Evolutionary conservation across 2,888 invertebrate genomes (phyloP), one percentile per base, ranked within the genome.

Genomic region (Chironomus tentans): DNA sequence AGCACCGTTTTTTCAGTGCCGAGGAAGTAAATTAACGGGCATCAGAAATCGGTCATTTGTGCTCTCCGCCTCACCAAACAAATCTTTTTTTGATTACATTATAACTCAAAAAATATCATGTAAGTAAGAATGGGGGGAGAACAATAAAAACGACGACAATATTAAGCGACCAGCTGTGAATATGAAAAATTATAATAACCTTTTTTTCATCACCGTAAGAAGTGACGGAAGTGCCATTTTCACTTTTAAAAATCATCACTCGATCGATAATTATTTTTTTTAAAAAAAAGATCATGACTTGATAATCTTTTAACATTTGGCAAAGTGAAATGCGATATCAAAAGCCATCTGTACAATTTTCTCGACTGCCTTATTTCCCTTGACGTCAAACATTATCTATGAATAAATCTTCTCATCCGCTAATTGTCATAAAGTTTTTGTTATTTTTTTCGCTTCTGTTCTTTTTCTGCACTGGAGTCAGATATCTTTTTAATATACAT

Each of bases 21-120:
- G 68, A 68, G 68, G 68, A 68, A 68, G 68, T 28, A 65, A 65
- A 65, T 65, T 65, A 65, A 65, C 65, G 65, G 13, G 24, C 28
- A 68, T n/a, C 68, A 68, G 68, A 68, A 68, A 38, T 68, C 68
- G 68, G 68, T 68, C 68, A 68, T 28, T 68, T 38, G 68, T 68
- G 28, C 38, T 68, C 56, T 56, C 56, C 56, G 56, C 56, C 56
- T 56, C 56, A 56, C 18, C 56, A 38, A 68, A 68, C 68, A 68
- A 68, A 68, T 68, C 68, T 68, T 68, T 68, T 68, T 68, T 68
- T 28, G 38, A 38, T 68, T 68, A 38, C 56, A 56, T 56, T 56
- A 38, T 38, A 15, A 13, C 7, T 28, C 12, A 68, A 28, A 28
- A 28, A 28, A 6, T 28, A 28, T 6, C 6, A 38, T 38, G 38